A percentile compares a stretch with the other conserved stretches of the same genome.
Evolutionary conservation across 2,888 invertebrate genomes (phyloP).

Genomic region (Plagodis pulveraria): DNA sequence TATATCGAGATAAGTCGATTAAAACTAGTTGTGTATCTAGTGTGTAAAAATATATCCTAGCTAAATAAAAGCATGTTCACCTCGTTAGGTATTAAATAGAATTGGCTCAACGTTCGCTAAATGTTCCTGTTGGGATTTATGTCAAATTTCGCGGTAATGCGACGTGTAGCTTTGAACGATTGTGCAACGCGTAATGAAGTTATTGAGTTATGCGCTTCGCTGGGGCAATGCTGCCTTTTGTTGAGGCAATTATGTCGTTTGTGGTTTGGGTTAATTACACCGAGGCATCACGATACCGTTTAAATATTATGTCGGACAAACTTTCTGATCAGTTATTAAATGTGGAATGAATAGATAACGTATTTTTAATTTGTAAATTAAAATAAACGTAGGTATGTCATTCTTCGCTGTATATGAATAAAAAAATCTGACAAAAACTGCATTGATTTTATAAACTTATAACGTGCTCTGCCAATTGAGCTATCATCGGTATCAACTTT

Average conservation of each 20-base stretch:
- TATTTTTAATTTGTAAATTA: too few relatives aligned
- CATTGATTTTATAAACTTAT: too few relatives aligned
- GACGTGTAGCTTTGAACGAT: slow-evolving; percentile 29
- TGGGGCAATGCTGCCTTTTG: slow-evolving; percentile 19
- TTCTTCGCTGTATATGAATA: too few relatives aligned
- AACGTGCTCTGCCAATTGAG: too few relatives aligned
- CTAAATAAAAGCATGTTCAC: slow-evolving; percentile 1
- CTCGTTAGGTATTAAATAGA: slow-evolving; percentile 34
- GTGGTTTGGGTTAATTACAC: slow-evolving; percentile 1
- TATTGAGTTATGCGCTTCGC: slow-evolving; percentile 18
- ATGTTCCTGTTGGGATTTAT: slow-evolving; percentile 38
- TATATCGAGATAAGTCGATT: too few relatives aligned
- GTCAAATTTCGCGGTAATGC: slow-evolving; percentile 34
- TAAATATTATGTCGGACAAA: neutral
- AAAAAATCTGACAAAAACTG: too few relatives aligned
- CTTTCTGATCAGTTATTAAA: neutral
- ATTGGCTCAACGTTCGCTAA: slow-evolving; percentile 33
- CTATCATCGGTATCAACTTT: too few relatives aligned
- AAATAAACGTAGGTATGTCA: too few relatives aligned
- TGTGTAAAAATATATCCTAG: neutral
- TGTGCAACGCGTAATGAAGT: slow-evolving; percentile 16
- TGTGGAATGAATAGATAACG: too few relatives aligned
- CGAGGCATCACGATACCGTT: neutral
- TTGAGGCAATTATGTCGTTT: slow-evolving; percentile 10
- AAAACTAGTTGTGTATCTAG: too few relatives aligned